Percentiles rank a stretch among this genome's conserved stretches.
phyloP scores from a whole-genome alignment of 2,888 invertebrate species.

The Chloroclystis v-ata region DNA sequence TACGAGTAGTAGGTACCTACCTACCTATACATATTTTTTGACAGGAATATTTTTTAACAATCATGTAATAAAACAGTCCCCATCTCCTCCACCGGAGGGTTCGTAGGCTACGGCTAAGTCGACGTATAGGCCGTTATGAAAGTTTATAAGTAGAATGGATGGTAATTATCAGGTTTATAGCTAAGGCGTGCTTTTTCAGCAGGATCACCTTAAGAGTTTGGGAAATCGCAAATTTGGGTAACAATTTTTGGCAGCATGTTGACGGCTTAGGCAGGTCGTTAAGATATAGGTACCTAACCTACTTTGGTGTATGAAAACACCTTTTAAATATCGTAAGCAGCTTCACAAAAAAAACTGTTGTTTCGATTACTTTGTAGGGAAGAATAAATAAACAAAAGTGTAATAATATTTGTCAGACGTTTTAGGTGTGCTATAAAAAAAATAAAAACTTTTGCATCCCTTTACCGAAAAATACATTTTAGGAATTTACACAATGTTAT shows the following conservation, averaged over 20 bases:
- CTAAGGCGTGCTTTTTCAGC: conserved; percentile 67
- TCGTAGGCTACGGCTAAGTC: conserved; percentile 61
- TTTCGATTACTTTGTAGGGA: no score
- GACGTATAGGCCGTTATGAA: conserved; percentile 78
- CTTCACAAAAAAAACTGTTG: no score
- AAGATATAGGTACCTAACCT: neutral
- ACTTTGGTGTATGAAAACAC: no score
- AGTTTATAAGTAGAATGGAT: conserved; percentile 78
- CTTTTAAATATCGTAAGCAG: no score
- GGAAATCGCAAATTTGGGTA: conserved; percentile 47
- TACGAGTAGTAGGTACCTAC: no score
- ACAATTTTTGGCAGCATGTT: conserved; percentile 8
- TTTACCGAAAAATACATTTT: no score
- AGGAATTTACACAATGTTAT: no score
- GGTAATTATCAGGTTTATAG: conserved; percentile 75
- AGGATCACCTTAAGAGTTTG: conserved; percentile 63
- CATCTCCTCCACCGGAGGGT: conserved; percentile 5
- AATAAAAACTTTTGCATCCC: no score
- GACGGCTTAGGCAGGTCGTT: neutral
- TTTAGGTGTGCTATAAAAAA: no score
- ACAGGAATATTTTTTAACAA: neutral
- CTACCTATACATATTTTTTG: no score
- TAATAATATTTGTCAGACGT: no score
- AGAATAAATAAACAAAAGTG: no score
- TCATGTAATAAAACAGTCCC: neutral